These are phyloP conservation scores for Danaus melanippus DNA, from an alignment of 1,140 invertebrate species.

Conservation along the genomic window DNA sequence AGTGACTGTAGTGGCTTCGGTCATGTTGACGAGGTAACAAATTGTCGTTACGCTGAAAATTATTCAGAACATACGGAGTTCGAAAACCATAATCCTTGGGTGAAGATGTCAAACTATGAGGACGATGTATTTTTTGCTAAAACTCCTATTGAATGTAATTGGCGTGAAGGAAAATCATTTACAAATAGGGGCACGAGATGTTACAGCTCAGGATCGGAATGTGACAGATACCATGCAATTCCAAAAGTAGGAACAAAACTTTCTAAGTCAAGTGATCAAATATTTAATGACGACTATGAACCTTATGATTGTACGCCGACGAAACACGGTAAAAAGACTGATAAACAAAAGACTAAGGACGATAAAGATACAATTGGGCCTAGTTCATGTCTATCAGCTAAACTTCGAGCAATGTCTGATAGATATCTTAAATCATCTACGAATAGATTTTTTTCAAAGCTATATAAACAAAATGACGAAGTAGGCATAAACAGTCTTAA, in stretches of 20 bases:
- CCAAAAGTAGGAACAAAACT: constrained; percentile 60
- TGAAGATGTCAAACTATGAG: constrained; percentile 64
- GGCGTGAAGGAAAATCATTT: constrained; percentile 58
- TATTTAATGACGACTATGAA: constrained; percentile 68
- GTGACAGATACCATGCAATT: constrained; percentile 59
- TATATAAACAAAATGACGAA: constrained; percentile 73
- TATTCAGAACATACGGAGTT: constrained; percentile 62
- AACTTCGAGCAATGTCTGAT: constrained; percentile 81
- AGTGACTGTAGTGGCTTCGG: constrained; percentile 73
- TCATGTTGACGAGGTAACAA: constrained; percentile 63
- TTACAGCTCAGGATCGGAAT: constrained; percentile 69
- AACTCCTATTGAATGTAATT: constrained; percentile 49
- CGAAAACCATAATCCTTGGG: constrained; percentile 67
- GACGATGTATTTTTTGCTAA: constrained; percentile 66
- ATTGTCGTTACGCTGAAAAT: constrained; percentile 52
- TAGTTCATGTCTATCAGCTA: constrained; percentile 77
- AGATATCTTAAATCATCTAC: constrained; percentile 79
- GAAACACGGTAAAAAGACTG: constrained; percentile 63
- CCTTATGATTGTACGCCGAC: constrained; percentile 35
- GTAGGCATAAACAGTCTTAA: constrained; percentile 30
- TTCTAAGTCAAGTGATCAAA: constrained; percentile 72
- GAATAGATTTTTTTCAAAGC: constrained; percentile 78
- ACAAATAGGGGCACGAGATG: constrained; percentile 61
- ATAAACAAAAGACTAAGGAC: constrained; percentile 64
- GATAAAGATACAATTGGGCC: constrained; percentile 68